Base-by-base conservation (phyloP, 2,797 vertebrate genomes). In the Potorous gilbertii region DNA sequence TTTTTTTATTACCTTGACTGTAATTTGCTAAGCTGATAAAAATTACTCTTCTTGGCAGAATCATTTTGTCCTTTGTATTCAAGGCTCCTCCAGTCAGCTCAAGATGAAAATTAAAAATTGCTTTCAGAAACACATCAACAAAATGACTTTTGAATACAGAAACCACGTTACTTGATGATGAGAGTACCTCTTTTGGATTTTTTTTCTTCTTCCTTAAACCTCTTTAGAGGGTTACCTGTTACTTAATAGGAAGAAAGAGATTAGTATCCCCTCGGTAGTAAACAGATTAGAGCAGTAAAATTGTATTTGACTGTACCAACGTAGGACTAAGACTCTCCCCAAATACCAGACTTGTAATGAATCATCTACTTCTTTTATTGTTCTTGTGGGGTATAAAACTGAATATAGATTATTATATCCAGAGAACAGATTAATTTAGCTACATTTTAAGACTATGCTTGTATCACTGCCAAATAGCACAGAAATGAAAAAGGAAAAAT, bases 321-420 rank as follows among this genome's bases (percentile, higher is more conserved):
- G 3, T 31, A 93, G 94, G 46, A 90, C 28, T 29, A 56, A 28
- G 91, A 91, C 89, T 96, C n/a, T 93, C 95, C 59, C 92, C 52
- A 91, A 95, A 95, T 5, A 92, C 11, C 89, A 91, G 55, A 81
- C 54, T 94, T 95, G 74, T 50, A 90, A 91, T 81, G 34, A 92
- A 96, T 93, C 92, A 28, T 57, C 91, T 90, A 21, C 91, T 91
- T 91, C 81, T 95, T 55, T 92, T 9, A 96, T 59, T 94, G 94
- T 91, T 90, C 94, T 94, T 91, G 93, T 91, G 40, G 93, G 74
- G n/a, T n/a, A 94, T 92, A 95, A 96, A 96, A 91, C 56, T 52
- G 13, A 92, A 4, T 91, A 91, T 91, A 56, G 27, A 56, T 2
- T 93, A 31, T 89, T 34, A 92, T 31, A 91, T 97, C 93, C 92